Conservation (phyloP, 2,888 invertebrate genomes). For the Lottia scabra region DNA sequence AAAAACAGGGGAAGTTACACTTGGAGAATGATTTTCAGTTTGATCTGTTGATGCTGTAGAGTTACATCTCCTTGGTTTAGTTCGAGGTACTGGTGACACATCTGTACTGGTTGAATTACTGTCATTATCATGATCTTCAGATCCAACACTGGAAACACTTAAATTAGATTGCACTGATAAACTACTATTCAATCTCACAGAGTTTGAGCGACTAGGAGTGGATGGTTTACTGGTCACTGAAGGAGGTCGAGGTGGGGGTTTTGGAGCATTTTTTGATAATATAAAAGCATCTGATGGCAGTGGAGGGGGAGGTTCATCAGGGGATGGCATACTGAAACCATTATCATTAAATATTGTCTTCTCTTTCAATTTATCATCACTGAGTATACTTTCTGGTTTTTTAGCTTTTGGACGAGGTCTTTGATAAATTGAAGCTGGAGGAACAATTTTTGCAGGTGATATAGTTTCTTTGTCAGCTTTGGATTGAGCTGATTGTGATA, state of each 20-base stretch:
- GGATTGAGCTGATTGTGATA: constrained; percentile 12
- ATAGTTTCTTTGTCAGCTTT: constrained; percentile 7
- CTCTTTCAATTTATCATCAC: not conserved
- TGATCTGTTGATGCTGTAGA: not conserved
- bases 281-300: constrained; percentile 35
- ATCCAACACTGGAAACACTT: not conserved
- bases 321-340: constrained; percentile 41
- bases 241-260: constrained; percentile 43
- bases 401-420: constrained; percentile 11
- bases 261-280: constrained; percentile 10
- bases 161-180: not conserved
- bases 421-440: constrained; percentile 9
- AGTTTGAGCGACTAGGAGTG: constrained; percentile 15
- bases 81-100: not conserved
- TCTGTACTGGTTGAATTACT: not conserved
- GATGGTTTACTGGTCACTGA: constrained; percentile 19
- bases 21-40: no score
- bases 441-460: not conserved
- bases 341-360: constrained; percentile 19
- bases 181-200: constrained; percentile 16
- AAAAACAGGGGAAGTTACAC: constrained; percentile 7
- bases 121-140: not conserved
- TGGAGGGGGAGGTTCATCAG: constrained; percentile 51
- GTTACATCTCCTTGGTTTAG: not conserved
- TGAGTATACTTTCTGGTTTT: constrained; percentile 16